Conservation (phyloP, 2,797 vertebrate genomes). For the Peromyscus attwateri region DNA sequence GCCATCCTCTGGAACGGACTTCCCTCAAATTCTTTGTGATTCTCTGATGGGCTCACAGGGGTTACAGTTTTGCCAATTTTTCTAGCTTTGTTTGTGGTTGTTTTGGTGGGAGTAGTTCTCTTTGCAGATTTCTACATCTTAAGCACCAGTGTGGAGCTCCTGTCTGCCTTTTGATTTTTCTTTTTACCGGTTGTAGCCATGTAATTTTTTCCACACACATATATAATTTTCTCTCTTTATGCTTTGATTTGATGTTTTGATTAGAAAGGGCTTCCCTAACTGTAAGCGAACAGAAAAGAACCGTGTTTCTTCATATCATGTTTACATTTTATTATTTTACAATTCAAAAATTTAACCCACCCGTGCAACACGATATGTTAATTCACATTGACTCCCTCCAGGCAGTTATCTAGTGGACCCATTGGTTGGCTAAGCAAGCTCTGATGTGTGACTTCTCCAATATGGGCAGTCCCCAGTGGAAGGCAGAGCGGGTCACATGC, state of each 20-base stretch:
- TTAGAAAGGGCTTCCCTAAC: conserved; percentile 6
- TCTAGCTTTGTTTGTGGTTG: not conserved
- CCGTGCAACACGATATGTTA: not conserved
- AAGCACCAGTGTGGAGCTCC: not conserved
- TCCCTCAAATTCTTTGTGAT: not conserved
- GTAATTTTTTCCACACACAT: not conserved
- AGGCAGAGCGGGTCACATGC: not conserved
- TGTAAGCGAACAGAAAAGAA: not conserved
- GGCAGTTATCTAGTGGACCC: not conserved
- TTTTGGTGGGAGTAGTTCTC: not conserved
- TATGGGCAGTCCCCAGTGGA: not conserved
- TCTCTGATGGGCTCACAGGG: not conserved
- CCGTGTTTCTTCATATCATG: not conserved
- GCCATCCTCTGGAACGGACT: not conserved
- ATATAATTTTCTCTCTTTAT: not conserved
- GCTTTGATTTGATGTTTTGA: conserved; percentile 12
- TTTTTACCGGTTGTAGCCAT: not conserved
- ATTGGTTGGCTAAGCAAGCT: not conserved
- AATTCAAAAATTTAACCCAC: not conserved
- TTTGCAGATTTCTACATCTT: not conserved
- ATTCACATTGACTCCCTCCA: not conserved
- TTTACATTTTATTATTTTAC: conserved; percentile 40
- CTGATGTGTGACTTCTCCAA: not conserved
- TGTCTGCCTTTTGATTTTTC: not conserved
- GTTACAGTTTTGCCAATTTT: not conserved